These are phyloP conservation scores for Dascyllus trimaculatus DNA, from an alignment of 2,113 vertebrate species.

Conservation along the genomic window DNA sequence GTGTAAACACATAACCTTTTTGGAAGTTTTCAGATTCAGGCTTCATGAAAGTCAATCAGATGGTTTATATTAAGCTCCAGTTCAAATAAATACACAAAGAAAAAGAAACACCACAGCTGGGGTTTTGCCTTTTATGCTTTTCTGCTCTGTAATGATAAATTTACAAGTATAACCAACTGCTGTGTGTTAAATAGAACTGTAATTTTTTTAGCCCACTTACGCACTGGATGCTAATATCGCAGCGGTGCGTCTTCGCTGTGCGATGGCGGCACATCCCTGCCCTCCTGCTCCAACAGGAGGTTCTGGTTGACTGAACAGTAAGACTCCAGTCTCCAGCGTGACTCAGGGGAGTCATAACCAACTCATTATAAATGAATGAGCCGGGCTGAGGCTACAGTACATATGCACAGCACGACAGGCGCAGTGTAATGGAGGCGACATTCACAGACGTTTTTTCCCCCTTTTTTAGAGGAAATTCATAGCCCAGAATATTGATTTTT, in stretches of 20 bases:
- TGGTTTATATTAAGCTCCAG: not conserved
- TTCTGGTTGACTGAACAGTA: conserved; percentile 70
- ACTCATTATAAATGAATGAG: conserved; percentile 80
- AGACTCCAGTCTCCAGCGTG: conserved; percentile 66
- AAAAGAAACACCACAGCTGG: conserved; percentile 30
- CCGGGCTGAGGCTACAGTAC: conserved; percentile 53
- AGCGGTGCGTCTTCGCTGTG: conserved; percentile 20
- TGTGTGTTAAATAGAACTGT: conserved; percentile 22
- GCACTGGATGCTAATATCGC: conserved; percentile 21
- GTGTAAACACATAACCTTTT: not conserved
- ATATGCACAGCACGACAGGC: conserved; percentile 67
- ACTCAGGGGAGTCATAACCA: conserved; percentile 73
- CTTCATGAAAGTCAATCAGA: conserved; percentile 20
- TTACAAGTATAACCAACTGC: conserved; percentile 31
- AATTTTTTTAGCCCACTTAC: conserved; percentile 11
- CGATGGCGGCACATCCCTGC: conserved; percentile 46
- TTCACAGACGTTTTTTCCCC: conserved; percentile 43
- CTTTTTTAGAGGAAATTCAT: conserved; percentile 57
- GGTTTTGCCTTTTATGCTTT: conserved; percentile 2
- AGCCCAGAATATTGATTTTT: conserved; percentile 75
- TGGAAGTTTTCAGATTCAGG: not conserved
- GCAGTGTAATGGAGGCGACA: conserved; percentile 62
- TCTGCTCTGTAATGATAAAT: conserved; percentile 33
- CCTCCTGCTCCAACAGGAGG: conserved; percentile 62
- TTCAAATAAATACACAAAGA: conserved; percentile 13